Conservation (phyloP, 2,113 vertebrate species). For the Felis chaus region DNA sequence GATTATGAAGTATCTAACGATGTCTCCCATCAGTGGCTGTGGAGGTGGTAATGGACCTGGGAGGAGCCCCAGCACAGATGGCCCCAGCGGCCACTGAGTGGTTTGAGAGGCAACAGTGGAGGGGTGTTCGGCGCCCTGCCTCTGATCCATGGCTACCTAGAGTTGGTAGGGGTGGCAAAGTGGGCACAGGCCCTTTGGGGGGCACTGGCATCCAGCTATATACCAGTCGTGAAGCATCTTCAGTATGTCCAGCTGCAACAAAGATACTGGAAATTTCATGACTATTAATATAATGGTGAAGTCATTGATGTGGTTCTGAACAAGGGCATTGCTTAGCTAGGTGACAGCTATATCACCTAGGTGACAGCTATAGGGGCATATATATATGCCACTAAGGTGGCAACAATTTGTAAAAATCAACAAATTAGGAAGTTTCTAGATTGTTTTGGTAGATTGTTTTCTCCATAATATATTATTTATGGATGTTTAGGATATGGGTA, state of each 20-base stretch:
- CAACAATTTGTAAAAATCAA: neutral
- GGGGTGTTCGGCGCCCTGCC: neutral
- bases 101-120: neutral
- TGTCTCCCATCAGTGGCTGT: neutral
- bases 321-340: neutral
- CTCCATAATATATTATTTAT: neutral
- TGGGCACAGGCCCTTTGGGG: neutral
- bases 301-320: neutral
- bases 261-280: neutral
- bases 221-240: neutral
- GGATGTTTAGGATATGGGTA: neutral
- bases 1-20: neutral
- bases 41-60: neutral
- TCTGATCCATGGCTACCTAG: neutral
- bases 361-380: neutral
- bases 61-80: neutral
- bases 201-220: neutral
- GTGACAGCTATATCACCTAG: neutral
- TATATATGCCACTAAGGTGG: neutral
- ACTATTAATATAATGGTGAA: neutral
- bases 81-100: neutral
- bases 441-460: neutral
- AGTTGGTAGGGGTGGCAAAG: neutral
- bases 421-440: conserved; percentile 26
- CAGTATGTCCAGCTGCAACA: neutral